Evolutionary conservation across 2,113 vertebrate species (phyloP).

Genomic region (Centropus bengalensis): DNA sequence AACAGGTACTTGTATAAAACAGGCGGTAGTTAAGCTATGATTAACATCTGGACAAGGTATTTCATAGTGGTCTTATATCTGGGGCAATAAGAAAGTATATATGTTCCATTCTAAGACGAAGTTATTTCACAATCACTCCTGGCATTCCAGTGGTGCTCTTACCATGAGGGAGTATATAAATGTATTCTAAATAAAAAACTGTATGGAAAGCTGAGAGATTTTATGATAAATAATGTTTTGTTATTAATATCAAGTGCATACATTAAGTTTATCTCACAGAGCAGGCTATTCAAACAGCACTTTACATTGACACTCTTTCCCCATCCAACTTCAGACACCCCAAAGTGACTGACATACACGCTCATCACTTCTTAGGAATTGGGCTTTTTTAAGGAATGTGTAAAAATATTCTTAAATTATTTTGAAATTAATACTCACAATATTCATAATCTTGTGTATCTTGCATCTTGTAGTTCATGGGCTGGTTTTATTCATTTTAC

Average conservation of each 20-base stretch:
- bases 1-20: constrained; percentile 72
- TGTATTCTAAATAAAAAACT: not conserved
- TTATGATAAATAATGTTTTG: not conserved
- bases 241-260: not conserved
- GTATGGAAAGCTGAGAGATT: not conserved
- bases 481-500: constrained; percentile 12
- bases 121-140: not conserved
- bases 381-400: not conserved
- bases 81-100: not conserved
- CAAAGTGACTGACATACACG: not conserved
- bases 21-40: not conserved
- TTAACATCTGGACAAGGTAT: not conserved
- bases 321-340: not conserved
- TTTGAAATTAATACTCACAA: not conserved
- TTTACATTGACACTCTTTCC: not conserved
- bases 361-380: not conserved
- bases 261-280: not conserved
- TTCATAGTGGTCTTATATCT: not conserved
- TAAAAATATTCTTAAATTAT: not conserved
- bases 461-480: not conserved
- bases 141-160: not conserved
- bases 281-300: not conserved
- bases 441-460: not conserved
- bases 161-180: not conserved
- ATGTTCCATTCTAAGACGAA: not conserved